Conservation (phyloP, 2,113 vertebrate genomes). For the Dasyprocta punctata region DNA sequence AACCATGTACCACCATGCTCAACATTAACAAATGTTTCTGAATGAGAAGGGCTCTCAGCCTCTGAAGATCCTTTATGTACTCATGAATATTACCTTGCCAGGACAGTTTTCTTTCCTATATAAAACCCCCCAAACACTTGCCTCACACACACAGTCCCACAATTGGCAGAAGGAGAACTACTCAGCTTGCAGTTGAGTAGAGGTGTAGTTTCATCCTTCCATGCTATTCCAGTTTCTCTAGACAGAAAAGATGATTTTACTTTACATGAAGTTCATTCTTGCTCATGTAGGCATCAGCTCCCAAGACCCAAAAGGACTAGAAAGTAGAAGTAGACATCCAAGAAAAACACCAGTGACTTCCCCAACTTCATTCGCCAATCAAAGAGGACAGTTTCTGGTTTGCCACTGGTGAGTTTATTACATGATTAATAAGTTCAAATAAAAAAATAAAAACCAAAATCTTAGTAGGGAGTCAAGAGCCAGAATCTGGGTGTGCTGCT, state of each 20-base stretch:
- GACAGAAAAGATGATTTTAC: constrained; percentile 8
- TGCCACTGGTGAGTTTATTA: constrained; percentile 83
- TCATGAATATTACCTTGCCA: neutral
- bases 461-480: constrained; percentile 29
- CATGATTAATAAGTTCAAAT: constrained; percentile 83
- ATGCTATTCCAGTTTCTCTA: constrained; percentile 2
- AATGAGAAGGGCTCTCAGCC: neutral
- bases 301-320: neutral
- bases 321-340: neutral
- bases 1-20: neutral
- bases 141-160: neutral
- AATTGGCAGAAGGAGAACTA: neutral
- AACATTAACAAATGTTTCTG: constrained; percentile 9
- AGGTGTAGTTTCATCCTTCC: neutral
- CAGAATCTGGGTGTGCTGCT: neutral
- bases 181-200: neutral
- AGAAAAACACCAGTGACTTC: constrained; percentile 14
- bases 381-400: constrained; percentile 69
- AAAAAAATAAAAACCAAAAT: constrained; percentile 83
- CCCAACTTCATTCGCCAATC: constrained; percentile 63
- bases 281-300: neutral
- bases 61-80: neutral
- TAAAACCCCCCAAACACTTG: neutral
- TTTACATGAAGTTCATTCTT: neutral
- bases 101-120: neutral